Evolutionary conservation across 2,797 vertebrate species (phyloP), one percentile per base, ranked within the genome.

Genomic region (Anas acuta): DNA sequence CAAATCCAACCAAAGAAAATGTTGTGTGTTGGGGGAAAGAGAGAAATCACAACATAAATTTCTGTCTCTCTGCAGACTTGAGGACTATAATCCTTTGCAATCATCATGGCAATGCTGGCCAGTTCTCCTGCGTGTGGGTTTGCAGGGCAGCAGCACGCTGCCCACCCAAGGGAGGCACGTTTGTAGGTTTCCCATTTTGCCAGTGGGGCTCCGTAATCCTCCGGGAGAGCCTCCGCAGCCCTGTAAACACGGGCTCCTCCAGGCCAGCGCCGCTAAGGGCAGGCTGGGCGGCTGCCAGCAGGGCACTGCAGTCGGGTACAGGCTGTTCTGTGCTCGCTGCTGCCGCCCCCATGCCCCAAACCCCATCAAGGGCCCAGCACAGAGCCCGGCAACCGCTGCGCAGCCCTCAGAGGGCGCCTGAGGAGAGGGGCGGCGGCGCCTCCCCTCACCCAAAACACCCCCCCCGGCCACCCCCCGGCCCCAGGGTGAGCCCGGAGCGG

Each of bases 351-450:
- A 7, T n/a, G 23, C 20, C 51, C 32, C 32, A 26, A 43, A 10
- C 11, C 13, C 61, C 6, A 0, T 13, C 0, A 56, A 4, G 66
- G 4, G 3, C 32, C 5, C 35, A 2, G 7, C 22, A 11, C 1
- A 5, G 35, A 2, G 22, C 4, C 53, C 1, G 47, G 41, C 64
- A 45, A 37, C n/a, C 3, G 25, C 12, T 8, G 22, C 18, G 22
- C 9, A 23, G n/a, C n/a, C n/a, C 57, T 14, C n/a, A 13, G 13
- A 33, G 57, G n/a, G 3, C 4, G 11, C 7, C 45, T 3, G 43
- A 69, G 21, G 30, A 37, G 9, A 5, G 3, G 3, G 18, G 1
- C 2, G 22, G 53, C 17, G 53, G 53, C 28, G 23, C 22, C n/a
- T 8, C n/a, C 60, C 13, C 58, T 22, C 33, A 13, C 21, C 33